A percentile compares a stretch with the other conserved stretches of the same genome.
Conservation (phyloP, 1,140 invertebrate species). For the Ectropis grisescens region DNA sequence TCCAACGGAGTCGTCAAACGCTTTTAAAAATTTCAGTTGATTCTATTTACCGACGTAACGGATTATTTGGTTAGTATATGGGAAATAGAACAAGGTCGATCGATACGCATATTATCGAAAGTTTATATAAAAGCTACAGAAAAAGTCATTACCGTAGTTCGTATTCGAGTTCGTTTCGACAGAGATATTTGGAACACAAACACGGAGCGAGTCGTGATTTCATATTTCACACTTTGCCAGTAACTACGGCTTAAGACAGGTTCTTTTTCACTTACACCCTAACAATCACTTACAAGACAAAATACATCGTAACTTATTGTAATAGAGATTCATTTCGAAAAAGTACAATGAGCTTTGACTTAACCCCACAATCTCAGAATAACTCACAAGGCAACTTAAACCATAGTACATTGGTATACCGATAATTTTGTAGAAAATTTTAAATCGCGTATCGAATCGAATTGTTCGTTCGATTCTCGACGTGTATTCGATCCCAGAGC, state of each 20-base stretch:
- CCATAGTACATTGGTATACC: too few relatives aligned
- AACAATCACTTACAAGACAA: slow-evolving; percentile 4
- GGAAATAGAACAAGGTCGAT: slow-evolving; percentile 36
- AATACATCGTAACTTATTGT: not conserved
- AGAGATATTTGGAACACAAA: slow-evolving; percentile 65
- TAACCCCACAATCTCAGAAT: too few relatives aligned
- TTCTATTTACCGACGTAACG: too few relatives aligned
- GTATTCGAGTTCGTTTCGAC: slow-evolving; percentile 47
- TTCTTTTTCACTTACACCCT: slow-evolving; percentile 43
- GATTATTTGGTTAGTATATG: too few relatives aligned
- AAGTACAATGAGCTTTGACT: too few relatives aligned
- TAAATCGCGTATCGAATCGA: too few relatives aligned
- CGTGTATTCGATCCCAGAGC: slow-evolving; percentile 1
- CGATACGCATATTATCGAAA: slow-evolving; percentile 19
- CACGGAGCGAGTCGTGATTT: slow-evolving; percentile 63
- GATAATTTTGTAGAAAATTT: too few relatives aligned
- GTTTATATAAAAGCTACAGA: slow-evolving; percentile 23
- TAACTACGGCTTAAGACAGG: slow-evolving; percentile 49
- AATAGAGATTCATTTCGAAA: slow-evolving; percentile 19
- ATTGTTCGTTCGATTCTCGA: too few relatives aligned
- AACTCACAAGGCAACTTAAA: too few relatives aligned
- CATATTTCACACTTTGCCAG: slow-evolving; percentile 66
- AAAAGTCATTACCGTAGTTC: slow-evolving; percentile 25
- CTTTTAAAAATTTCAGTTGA: too few relatives aligned
- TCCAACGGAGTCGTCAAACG: too few relatives aligned